A percentile compares a stretch with the other conserved stretches of the same genome.
Evolutionary conservation across 2,888 invertebrate genomes (phyloP).

Genomic region (Boloria selene): DNA sequence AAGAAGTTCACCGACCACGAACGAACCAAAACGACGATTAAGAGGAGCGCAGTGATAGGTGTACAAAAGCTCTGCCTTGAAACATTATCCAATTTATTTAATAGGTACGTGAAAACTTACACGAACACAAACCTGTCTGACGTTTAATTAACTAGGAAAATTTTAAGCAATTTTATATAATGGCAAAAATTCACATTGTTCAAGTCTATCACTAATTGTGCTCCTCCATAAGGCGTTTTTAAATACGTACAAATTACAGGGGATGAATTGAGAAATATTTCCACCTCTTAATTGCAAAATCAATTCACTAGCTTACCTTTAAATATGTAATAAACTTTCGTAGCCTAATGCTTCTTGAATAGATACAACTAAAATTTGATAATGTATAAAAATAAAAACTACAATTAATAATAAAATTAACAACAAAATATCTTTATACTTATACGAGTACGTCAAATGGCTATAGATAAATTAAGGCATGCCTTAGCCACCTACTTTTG

Average conservation of each 20-base stretch:
- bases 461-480: too few relatives aligned
- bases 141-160: conserved; percentile 41
- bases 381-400: too few relatives aligned
- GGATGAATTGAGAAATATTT: too few relatives aligned
- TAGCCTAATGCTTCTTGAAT: too few relatives aligned
- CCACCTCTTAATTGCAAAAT: too few relatives aligned
- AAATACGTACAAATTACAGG: neutral
- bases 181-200: neutral
- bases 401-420: too few relatives aligned
- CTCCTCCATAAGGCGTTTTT: neutral
- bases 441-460: too few relatives aligned
- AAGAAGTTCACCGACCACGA: conserved; percentile 16
- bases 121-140: conserved; percentile 50
- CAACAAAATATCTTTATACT: too few relatives aligned
- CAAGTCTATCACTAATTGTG: neutral
- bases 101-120: conserved; percentile 36
- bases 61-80: conserved; percentile 18
- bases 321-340: too few relatives aligned
- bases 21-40: conserved; percentile 26
- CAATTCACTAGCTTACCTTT: too few relatives aligned
- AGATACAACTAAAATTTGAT: too few relatives aligned
- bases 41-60: conserved; percentile 15
- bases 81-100: conserved; percentile 50
- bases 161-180: conserved; percentile 18
- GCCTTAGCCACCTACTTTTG: too few relatives aligned